Evolutionary conservation across 2,113 vertebrate species (phyloP).

Genomic region (Nyctereutes procyonoides): DNA sequence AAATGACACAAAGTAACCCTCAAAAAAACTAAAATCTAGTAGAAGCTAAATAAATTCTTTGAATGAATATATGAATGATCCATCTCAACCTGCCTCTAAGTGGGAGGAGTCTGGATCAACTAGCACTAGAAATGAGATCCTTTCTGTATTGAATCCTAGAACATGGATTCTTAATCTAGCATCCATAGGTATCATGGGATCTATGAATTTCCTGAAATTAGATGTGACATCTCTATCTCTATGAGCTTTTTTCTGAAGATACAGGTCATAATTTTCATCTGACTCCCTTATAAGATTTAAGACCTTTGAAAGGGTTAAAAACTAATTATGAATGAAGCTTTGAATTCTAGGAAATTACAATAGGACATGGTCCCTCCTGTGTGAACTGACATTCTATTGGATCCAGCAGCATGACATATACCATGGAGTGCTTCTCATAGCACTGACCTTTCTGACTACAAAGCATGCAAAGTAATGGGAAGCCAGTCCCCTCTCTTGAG

Average conservation of each 20-base stretch:
- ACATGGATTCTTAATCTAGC: not conserved
- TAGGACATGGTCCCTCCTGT: not conserved
- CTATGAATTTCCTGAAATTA: not conserved
- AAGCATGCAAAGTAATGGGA: not conserved
- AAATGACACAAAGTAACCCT: not conserved
- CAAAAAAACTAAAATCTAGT: not conserved
- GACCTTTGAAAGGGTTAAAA: not conserved
- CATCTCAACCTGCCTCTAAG: not conserved
- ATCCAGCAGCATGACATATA: not conserved
- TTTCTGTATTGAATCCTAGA: not conserved
- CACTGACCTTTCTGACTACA: not conserved
- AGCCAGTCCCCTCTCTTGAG: not conserved
- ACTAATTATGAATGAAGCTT: not conserved
- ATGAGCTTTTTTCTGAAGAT: not conserved
- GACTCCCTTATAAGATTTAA: not conserved
- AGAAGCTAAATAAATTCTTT: not conserved
- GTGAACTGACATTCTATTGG: not conserved
- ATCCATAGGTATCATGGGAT: not conserved
- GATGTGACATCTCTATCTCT: not conserved
- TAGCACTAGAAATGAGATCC: not conserved
- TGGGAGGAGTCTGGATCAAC: not conserved
- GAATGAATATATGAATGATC: not conserved
- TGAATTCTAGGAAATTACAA: not conserved
- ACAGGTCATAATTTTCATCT: not conserved
- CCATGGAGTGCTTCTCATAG: rapidly evolving